Evolutionary conservation across 2,888 invertebrate species (phyloP), one percentile per base, ranked within the genome.

Genomic region (Diarsia rubi): DNA sequence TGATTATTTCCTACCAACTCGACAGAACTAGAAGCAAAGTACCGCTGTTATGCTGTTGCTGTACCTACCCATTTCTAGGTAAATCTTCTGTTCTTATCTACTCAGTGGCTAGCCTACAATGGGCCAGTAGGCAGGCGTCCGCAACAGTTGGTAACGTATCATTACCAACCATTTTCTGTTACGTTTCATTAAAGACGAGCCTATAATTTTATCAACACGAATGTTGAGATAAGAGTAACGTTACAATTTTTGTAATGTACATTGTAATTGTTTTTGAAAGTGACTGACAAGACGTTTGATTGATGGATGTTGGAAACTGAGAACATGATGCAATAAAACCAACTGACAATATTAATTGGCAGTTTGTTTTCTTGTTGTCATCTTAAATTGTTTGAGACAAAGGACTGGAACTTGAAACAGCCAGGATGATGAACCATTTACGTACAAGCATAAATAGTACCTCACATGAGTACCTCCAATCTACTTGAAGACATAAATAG

Each of bases 61-160:
- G 16, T 24, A 4, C 0, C 1, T 21, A 3, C 0, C 1, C 12
- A n/a, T 54, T 54, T 21, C 12, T 14, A 0, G 5, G 16, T 69
- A n/a, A 19, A 42, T 31, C 62, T 82, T 85, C 82, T 85, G 65
- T 44, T 60, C 14, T 6, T 24, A 12, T 12, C 24, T 47, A 31
- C n/a, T 12, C 3, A 37, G n/a, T 81, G 66, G 11, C 60, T 24
- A 21, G 5, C 14, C 49, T 81, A 90, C 91, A 91, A 89, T 90
- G 75, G 86, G 70, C 86, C 80, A 70, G 69, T 74, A 52, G 75
- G 24, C 88, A 88, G 86, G 78, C 75, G 87, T 80, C 63, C 67
- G n/a, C 81, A 90, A 89, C 90, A 73, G 77, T 87, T 70, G 82
- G 70, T 65, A 85, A 76, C 73, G 54, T 86, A 68, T 79, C 64